Evolutionary conservation across 2,888 invertebrate species (phyloP).

Genomic region (Lottia gigantea): DNA sequence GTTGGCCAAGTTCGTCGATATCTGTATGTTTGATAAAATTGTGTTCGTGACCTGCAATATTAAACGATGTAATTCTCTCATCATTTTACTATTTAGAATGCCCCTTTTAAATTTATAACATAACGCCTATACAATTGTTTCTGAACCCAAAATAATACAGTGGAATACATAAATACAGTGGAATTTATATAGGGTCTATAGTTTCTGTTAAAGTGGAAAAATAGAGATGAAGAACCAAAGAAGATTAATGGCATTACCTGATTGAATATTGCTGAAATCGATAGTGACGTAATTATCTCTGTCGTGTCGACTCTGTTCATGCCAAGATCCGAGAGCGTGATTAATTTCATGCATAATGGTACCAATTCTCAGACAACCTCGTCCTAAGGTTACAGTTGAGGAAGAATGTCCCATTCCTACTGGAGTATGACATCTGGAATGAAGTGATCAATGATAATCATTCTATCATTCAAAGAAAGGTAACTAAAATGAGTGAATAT

Average conservation of each 20-base stretch:
- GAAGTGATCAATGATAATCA: too few relatives aligned
- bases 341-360: conserved; percentile 80
- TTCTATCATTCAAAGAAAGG: too few relatives aligned
- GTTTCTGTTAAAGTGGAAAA: too few relatives aligned
- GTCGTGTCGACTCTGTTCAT: conserved; percentile 82
- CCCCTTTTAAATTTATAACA: too few relatives aligned
- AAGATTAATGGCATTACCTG: conserved; percentile 67
- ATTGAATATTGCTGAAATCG: conserved; percentile 78
- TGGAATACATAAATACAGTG: too few relatives aligned
- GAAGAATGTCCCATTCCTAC: conserved; percentile 79
- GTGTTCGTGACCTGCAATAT: conserved; percentile 36
- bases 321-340: conserved; percentile 82
- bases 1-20: conserved; percentile 57
- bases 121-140: too few relatives aligned
- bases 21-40: conserved; percentile 43
- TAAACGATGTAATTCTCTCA: background rate
- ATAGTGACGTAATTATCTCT: conserved; percentile 80
- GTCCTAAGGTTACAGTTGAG: conserved; percentile 77
- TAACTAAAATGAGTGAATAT: too few relatives aligned
- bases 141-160: too few relatives aligned
- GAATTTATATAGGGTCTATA: too few relatives aligned
- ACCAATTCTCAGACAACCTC: conserved; percentile 68
- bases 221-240: too few relatives aligned
- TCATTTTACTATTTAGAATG: too few relatives aligned
- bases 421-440: conserved; percentile 78